Evolutionary conservation across 2,797 vertebrate genomes (phyloP).

Genomic region (Okamejei kenojei): DNA sequence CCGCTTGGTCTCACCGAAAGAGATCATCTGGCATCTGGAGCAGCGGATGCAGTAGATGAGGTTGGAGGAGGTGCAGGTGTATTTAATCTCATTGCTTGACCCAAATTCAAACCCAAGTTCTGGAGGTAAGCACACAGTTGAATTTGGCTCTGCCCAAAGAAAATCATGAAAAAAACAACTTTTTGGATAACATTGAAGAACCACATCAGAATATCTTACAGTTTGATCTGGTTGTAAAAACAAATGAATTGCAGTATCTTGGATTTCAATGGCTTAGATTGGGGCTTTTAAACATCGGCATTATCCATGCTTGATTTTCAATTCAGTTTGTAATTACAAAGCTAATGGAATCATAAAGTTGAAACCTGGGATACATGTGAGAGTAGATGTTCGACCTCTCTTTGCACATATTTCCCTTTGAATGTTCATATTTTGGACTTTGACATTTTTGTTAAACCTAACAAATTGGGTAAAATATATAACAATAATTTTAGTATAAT

Average conservation of each 20-base stretch:
- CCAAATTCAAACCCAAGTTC: not conserved
- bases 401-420: not conserved
- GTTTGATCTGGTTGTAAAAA: not conserved
- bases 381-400: not conserved
- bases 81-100: not conserved
- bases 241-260: not conserved
- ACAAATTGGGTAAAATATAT: not conserved
- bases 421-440: not conserved
- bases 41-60: too few species aligned
- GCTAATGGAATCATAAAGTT: not conserved
- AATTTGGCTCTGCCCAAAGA: not conserved
- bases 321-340: not conserved
- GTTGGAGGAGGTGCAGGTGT: too few species aligned
- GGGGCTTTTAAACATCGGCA: not conserved
- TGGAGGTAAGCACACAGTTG: not conserved
- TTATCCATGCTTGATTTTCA: not conserved
- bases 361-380: not conserved
- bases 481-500: too few species aligned
- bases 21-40: too few species aligned
- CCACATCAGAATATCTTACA: not conserved
- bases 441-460: not conserved
- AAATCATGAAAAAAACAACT: not conserved
- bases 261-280: not conserved
- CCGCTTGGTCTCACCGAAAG: too few species aligned
- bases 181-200: not conserved